A percentile compares a stretch with the other conserved stretches of the same genome.
Evolutionary conservation across 2,797 vertebrate species (phyloP).

Genomic region (Enteromius anoplus): DNA sequence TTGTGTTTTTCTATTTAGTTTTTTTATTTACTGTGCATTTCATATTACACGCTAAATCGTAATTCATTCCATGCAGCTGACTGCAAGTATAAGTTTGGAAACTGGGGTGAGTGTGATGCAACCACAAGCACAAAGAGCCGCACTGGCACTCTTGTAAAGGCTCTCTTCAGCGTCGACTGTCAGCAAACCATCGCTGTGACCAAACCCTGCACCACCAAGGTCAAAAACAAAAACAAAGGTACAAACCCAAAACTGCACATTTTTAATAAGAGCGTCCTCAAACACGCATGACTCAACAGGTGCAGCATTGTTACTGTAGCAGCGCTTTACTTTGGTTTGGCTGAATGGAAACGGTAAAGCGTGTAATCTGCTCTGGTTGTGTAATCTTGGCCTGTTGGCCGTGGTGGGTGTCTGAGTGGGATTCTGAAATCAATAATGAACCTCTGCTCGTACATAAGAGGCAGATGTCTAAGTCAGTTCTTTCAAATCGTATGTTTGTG

Average conservation of each 20-base stretch:
- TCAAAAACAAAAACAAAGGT: conserved; percentile 88
- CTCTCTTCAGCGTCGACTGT: conserved; percentile 85
- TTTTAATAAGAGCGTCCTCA: not conserved
- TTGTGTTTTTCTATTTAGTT: not conserved
- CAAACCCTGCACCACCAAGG: conserved; percentile 85
- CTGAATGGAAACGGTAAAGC: conserved; percentile 27
- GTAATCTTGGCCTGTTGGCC: conserved; percentile 47
- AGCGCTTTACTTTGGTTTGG: conserved; percentile 15
- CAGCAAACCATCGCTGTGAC: conserved; percentile 81
- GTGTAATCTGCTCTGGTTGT: conserved; percentile 44
- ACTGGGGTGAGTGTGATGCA: conserved; percentile 85
- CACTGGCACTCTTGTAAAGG: conserved; percentile 84
- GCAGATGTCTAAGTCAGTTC: conserved; percentile 1
- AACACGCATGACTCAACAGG: conserved; percentile 24
- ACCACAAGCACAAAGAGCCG: conserved; percentile 78
- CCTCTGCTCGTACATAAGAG: conserved; percentile 34
- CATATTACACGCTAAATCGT: not conserved
- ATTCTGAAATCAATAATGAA: conserved; percentile 53
- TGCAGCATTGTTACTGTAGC: conserved; percentile 4
- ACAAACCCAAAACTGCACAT: not conserved
- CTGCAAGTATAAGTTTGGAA: conserved; percentile 91
- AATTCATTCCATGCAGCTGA: conserved; percentile 74
- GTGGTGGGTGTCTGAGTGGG: conserved; percentile 58
- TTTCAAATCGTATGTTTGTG: conserved; percentile 16
- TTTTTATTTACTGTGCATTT: not conserved